phyloP scores from a whole-genome alignment of 2,888 invertebrate species.

The Sthenelais limicola region DNA sequence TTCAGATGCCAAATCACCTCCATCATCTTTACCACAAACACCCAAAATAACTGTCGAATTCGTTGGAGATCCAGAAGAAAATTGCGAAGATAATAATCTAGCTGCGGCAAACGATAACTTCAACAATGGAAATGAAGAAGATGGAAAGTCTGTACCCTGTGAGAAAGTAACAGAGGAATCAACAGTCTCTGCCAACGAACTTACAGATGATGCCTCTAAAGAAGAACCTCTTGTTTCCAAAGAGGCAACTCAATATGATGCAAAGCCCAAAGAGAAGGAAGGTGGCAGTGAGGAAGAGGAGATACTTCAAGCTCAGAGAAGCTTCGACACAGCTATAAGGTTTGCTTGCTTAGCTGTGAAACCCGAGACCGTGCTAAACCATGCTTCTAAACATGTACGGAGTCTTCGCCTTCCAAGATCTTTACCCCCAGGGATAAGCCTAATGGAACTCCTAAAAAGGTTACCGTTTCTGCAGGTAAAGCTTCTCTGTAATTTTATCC shows the following conservation, averaged over 20 bases:
- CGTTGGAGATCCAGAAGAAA: neutral
- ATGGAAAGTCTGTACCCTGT: no score
- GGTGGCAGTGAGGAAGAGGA: neutral
- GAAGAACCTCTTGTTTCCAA: neutral
- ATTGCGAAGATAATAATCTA: neutral
- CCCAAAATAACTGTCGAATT: neutral
- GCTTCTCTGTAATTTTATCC: neutral
- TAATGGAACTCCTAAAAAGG: constrained; percentile 30
- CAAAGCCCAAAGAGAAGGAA: no score
- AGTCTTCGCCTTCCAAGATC: constrained; percentile 35
- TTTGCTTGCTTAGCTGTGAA: constrained; percentile 24
- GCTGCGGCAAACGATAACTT: no score
- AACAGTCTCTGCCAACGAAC: no score
- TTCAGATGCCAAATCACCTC: neutral
- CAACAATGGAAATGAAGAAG: constrained; percentile 5
- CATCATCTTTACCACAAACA: neutral
- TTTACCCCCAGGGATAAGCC: constrained; percentile 20
- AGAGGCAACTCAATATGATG: neutral
- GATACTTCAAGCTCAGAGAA: constrained; percentile 27
- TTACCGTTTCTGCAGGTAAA: constrained; percentile 42
- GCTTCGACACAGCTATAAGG: constrained; percentile 35
- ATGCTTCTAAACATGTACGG: constrained; percentile 19
- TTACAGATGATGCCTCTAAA: no score
- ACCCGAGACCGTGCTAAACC: constrained; percentile 22
- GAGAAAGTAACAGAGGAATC: no score